phyloP scores from a whole-genome alignment of 23 tunicate genomes.

The Clavelina lepadiformis region DNA sequence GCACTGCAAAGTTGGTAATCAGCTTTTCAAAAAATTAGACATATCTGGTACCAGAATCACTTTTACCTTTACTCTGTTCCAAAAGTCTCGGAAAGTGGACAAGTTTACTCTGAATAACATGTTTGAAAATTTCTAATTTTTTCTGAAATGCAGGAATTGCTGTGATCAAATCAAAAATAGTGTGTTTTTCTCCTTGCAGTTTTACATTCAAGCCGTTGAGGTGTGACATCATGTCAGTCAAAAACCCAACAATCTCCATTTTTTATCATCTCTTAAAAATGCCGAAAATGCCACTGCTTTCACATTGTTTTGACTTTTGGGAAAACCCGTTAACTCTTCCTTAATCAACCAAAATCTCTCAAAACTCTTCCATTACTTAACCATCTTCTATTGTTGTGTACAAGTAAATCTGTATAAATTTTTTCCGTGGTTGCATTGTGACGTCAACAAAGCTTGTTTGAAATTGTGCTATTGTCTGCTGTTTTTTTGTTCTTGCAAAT shows the following conservation, averaged over 20 bases:
- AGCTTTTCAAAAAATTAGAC: conserved; percentile 8
- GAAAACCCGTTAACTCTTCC: too few relatives aligned
- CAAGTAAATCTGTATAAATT: too few relatives aligned
- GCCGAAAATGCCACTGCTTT: conserved; percentile 18
- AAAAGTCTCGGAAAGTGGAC: conserved; percentile 14
- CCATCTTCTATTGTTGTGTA: too few relatives aligned
- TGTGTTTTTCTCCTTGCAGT: conserved; percentile 12
- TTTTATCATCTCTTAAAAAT: conserved; percentile 16
- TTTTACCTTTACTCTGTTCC: conserved; percentile 11
- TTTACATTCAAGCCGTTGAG: conserved; percentile 12
- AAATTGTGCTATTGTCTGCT: too few relatives aligned
- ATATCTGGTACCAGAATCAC: conserved; percentile 8
- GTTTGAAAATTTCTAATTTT: conserved; percentile 8
- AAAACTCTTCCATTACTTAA: too few relatives aligned
- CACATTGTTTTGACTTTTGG: conserved; percentile 11
- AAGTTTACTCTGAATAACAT: conserved; percentile 2
- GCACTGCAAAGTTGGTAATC: too few relatives aligned
- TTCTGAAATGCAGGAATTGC: conserved; percentile 4
- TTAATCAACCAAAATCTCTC: too few relatives aligned
- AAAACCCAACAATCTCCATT: conserved; percentile 19
- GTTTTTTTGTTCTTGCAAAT: too few relatives aligned
- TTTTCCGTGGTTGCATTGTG: too few relatives aligned
- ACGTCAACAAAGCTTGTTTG: too few relatives aligned
- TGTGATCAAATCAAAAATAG: too few relatives aligned
- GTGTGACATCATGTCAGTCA: conserved; percentile 25